These are phyloP conservation scores for Rapana venosa DNA, from an alignment of 2,888 invertebrate genomes.

Conservation along the genomic window DNA sequence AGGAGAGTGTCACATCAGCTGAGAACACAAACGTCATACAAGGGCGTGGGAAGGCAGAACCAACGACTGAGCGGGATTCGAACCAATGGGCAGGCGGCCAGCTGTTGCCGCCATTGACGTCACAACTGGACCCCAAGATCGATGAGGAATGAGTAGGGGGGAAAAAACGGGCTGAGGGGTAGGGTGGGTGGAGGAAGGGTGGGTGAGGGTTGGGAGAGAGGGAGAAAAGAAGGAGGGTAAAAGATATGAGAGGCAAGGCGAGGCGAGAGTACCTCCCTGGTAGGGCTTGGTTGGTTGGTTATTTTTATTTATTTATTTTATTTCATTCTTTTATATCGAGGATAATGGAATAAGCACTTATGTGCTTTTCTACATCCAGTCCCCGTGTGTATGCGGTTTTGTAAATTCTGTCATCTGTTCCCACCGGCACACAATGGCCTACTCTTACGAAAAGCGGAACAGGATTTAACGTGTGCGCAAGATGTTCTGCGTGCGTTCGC, in stretches of 20 bases:
- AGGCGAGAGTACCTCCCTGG: too few relatives aligned
- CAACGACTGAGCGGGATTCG: background rate
- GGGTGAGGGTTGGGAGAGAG: background rate
- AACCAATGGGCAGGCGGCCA: background rate
- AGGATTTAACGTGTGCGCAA: too few relatives aligned
- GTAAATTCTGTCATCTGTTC: too few relatives aligned
- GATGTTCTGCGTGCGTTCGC: too few relatives aligned
- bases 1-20: background rate
- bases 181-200: background rate
- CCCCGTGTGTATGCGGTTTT: too few relatives aligned
- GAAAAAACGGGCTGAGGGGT: background rate
- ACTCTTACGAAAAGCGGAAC: too few relatives aligned
- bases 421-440: too few relatives aligned
- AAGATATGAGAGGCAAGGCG: background rate
- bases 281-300: too few relatives aligned
- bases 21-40: background rate
- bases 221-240: background rate
- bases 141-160: background rate
- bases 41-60: constrained; percentile 12
- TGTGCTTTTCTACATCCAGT: too few relatives aligned
- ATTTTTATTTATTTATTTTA: too few relatives aligned
- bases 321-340: too few relatives aligned
- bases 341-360: too few relatives aligned
- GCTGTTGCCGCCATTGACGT: constrained; percentile 2
- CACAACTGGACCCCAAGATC: background rate